Evolutionary conservation across 37 sponge, comb jelly and placozoan genomes (phyloP), one percentile per base, ranked within the genome.

Genomic region (Amphimedon queenslandica): DNA sequence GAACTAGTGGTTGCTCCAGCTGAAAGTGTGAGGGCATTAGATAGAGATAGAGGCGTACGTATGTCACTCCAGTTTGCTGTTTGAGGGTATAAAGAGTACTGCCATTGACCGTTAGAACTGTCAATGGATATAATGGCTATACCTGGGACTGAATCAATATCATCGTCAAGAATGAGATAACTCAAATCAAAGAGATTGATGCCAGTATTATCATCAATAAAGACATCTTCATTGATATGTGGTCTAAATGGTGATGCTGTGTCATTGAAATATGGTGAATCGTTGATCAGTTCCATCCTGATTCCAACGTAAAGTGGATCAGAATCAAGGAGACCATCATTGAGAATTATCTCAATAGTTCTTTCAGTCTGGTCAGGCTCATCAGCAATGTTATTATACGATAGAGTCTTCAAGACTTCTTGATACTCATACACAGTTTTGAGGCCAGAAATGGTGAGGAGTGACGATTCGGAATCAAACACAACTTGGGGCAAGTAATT

Each of bases 381-480:
- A 58, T 94, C 92, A n/a, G 91, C 95, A 21, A 65, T 18, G 57
- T 94, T 94, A 55, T 77, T 63, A 58, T 94, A 94, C 33, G 66
- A 78, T 37, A 89, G 78, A 1, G 91, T 90, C 43, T 63, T 76
- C 67, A 94, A 72, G 20, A 87, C 80, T 8, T 68, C 33, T 66
- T 87, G 80, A 43, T 79, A 90, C 64, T 84, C 88, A 4, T 33
- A 40, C 10, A 94, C 69, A 23, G 79, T 64, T 60, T 74, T 69
- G 4, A 84, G 74, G 0, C 92, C 95, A 40, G 88, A 58, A 6
- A 94, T 72, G 16, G 70, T 75, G 20, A 90, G 71, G 2, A 63
- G 77, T 2, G 58, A 56, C 5, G 67, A 76, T 27, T 47, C 42
- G 1, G 81, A 74, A 6, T 69, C 73, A 18, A 65, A 63, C n/a